A percentile compares a stretch with the other conserved stretches of the same genome.
phyloP scores from a whole-genome alignment of 2,888 invertebrate species.

The Neoitamus cyanurus region DNA sequence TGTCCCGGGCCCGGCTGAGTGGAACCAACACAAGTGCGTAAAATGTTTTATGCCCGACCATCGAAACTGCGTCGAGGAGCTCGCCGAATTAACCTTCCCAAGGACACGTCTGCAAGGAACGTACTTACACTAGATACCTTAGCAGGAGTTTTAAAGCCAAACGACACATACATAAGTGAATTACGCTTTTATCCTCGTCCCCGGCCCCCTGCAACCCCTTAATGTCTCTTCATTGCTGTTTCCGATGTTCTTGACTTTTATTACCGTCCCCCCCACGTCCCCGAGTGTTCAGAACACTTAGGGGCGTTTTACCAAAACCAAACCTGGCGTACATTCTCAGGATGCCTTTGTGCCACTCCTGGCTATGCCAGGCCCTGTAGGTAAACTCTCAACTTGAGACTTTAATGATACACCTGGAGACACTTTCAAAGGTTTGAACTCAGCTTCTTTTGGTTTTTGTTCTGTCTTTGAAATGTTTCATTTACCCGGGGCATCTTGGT shows the following conservation, averaged over 20 bases:
- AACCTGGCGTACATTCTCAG: neutral
- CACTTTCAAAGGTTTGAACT: neutral
- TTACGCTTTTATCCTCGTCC: neutral
- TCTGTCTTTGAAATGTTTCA: neutral
- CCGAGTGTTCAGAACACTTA: neutral
- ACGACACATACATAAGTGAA: neutral
- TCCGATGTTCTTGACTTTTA: constrained; percentile 1
- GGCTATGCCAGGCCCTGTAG: neutral
- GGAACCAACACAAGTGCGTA: neutral
- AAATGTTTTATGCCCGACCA: neutral
- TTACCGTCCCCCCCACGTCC: neutral
- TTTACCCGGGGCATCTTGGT: neutral
- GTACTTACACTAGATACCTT: neutral
- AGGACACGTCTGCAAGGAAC: neutral
- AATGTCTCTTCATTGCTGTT: constrained; percentile 1
- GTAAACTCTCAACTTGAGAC: neutral
- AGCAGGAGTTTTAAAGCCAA: neutral
- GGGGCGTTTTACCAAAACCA: neutral
- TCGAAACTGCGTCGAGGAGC: neutral
- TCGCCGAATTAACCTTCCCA: neutral
- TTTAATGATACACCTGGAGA: constrained; percentile 5
- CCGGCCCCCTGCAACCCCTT: neutral
- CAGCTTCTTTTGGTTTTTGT: neutral
- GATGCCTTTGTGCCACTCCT: neutral
- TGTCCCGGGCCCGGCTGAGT: neutral